A percentile compares a stretch with the other conserved stretches of the same genome.
phyloP scores from a whole-genome alignment of 2,113 vertebrate genomes.

The Aegotheles bennettii region DNA sequence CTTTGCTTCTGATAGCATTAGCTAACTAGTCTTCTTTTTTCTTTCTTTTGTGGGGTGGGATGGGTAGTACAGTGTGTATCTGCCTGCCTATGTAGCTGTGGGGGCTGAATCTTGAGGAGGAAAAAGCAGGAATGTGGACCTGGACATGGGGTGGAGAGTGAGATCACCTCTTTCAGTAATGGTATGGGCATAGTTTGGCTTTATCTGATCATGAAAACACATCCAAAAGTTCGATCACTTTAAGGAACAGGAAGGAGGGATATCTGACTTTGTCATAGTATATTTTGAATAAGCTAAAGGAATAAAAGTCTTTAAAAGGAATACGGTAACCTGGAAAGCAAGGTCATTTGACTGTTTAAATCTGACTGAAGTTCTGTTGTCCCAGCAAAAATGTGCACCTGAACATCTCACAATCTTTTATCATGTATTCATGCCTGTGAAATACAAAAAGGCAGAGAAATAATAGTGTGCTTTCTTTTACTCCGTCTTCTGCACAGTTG shows the following conservation, averaged over 20 bases:
- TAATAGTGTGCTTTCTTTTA: not conserved
- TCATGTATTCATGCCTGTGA: not conserved
- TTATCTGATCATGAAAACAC: not conserved
- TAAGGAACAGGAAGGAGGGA: not conserved
- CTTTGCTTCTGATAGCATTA: not conserved
- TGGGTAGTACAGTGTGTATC: too few species aligned
- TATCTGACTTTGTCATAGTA: not conserved
- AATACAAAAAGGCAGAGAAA: not conserved
- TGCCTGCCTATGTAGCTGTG: fast-evolving
- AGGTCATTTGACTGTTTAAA: not conserved
- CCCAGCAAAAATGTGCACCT: not conserved
- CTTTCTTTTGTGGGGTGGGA: not conserved
- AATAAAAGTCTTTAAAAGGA: not conserved
- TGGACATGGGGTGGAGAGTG: not conserved
- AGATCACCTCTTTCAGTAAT: not conserved
- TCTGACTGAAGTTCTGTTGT: not conserved
- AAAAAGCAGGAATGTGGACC: not conserved
- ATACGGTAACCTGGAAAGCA: fast-evolving
- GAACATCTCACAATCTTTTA: not conserved
- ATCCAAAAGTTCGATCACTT: not conserved
- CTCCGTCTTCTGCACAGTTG: not conserved
- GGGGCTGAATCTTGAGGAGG: not conserved
- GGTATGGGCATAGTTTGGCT: not conserved
- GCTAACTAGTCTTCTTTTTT: not conserved
- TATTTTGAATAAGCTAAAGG: not conserved